A percentile compares a stretch with the other conserved stretches of the same genome.
phyloP scores from a whole-genome alignment of 2,113 vertebrate species.

The Aphyosemion australe region DNA sequence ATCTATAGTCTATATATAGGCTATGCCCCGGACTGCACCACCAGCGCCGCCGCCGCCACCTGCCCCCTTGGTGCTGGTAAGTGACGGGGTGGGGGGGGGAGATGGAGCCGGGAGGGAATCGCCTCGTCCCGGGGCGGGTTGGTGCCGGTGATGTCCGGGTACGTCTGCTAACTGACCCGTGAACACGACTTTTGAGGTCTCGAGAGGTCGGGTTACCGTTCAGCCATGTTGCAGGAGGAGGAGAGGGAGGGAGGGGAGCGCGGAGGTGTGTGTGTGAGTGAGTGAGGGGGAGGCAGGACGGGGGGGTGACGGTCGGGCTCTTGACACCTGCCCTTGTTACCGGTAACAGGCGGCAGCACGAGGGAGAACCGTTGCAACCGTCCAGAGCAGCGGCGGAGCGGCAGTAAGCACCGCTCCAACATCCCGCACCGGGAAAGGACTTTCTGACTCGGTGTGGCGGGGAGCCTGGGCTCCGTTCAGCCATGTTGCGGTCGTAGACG shows the following conservation, averaged over 20 bases:
- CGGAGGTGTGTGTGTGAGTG: neutral
- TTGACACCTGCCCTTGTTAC: slow-evolving; percentile 71
- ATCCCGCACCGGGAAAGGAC: slow-evolving; percentile 37
- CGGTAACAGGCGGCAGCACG: slow-evolving; percentile 14
- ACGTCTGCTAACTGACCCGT: slow-evolving; percentile 58
- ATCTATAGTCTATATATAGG: slow-evolving; percentile 59
- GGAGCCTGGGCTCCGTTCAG: slow-evolving; percentile 42
- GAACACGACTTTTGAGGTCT: slow-evolving; percentile 69
- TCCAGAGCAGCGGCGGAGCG: slow-evolving; percentile 7
- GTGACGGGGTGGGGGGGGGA: slow-evolving; percentile 40
- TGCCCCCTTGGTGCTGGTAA: slow-evolving; percentile 68
- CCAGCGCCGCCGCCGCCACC: slow-evolving; percentile 46
- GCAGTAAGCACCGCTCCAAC: neutral
- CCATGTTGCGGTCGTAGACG: slow-evolving; percentile 54
- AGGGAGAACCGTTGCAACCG: neutral
- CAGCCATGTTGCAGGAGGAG: slow-evolving; percentile 66
- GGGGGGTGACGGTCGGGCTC: slow-evolving; percentile 33
- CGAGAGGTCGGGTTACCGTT: slow-evolving; percentile 72
- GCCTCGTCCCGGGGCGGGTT: slow-evolving; percentile 23
- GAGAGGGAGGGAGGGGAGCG: neutral
- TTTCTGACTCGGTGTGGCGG: slow-evolving; percentile 58
- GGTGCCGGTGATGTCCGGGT: slow-evolving; percentile 4
- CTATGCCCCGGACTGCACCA: slow-evolving; percentile 71
- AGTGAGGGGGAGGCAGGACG: neutral
- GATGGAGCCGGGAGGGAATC: neutral